These are phyloP conservation scores for Ectropis crepuscularia DNA, from an alignment of 2,888 invertebrate genomes.

Conservation along the genomic window DNA sequence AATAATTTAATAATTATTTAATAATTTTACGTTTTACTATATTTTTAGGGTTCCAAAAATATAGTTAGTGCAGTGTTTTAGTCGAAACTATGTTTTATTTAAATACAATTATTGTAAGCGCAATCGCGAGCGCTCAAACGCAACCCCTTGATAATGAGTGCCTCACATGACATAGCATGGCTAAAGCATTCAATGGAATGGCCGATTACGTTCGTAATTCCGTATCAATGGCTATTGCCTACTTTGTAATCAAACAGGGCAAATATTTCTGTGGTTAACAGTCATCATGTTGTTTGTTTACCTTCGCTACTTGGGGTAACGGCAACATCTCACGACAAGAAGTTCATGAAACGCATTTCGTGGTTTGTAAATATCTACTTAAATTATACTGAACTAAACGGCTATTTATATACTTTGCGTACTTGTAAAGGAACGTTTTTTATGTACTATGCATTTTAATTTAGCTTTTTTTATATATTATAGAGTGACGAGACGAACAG, in stretches of 20 bases:
- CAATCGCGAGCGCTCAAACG: not conserved
- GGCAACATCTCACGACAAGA: conserved; percentile 27
- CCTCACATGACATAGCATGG: conserved; percentile 22
- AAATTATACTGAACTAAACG: not conserved
- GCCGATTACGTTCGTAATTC: conserved; percentile 15
- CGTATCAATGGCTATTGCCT: conserved; percentile 23
- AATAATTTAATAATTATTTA: no score
- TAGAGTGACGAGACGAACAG: no score
- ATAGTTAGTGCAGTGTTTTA: no score
- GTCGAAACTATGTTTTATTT: no score
- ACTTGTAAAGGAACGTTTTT: no score
- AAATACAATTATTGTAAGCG: no score
- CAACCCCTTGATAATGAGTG: conserved; percentile 9
- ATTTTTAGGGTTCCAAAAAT: no score
- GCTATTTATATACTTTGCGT: no score
- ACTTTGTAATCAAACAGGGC: conserved; percentile 25
- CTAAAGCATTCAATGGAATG: conserved; percentile 23
- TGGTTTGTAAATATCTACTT: conserved; percentile 10
- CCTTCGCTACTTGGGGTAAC: conserved; percentile 24
- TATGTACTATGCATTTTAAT: no score
- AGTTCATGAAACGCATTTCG: conserved; percentile 15
- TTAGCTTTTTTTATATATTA: no score
- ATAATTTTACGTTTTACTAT: no score
- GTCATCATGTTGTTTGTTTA: conserved; percentile 29
- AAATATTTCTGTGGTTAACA: conserved; percentile 16